These are phyloP conservation scores for Xestobium rufovillosum DNA, from an alignment of 2,888 invertebrate genomes.

Conservation along the genomic window DNA sequence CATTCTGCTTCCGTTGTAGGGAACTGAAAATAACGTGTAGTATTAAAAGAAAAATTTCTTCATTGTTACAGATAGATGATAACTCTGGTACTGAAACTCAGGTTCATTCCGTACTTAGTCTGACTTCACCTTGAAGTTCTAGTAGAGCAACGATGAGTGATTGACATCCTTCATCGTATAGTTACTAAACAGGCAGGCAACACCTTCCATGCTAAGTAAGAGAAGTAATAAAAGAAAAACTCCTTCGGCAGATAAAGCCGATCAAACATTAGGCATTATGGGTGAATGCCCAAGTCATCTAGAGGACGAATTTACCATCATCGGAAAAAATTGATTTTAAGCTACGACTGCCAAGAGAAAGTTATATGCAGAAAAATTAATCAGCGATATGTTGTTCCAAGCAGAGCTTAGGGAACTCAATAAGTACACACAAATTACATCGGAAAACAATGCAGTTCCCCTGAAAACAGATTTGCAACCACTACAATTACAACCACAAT, in stretches of 20 bases:
- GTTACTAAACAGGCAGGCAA: too few relatives aligned
- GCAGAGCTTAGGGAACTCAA: conserved; percentile 9
- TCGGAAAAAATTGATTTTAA: conserved; percentile 11
- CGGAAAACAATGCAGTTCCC: too few relatives aligned
- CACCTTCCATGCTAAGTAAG: too few relatives aligned
- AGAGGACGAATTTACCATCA: conserved; percentile 9
- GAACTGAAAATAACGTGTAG: conserved; percentile 2
- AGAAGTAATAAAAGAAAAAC: background rate
- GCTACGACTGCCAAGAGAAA: conserved; percentile 6
- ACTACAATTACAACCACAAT: too few relatives aligned
- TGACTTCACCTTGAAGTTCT: too few relatives aligned
- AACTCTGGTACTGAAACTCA: too few relatives aligned
- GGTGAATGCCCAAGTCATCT: background rate
- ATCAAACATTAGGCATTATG: background rate
- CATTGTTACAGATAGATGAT: too few relatives aligned
- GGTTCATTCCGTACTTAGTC: too few relatives aligned
- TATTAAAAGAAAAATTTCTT: too few relatives aligned
- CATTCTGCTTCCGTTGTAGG: conserved; percentile 5
- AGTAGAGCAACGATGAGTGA: too few relatives aligned
- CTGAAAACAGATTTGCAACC: too few relatives aligned
- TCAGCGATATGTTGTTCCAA: conserved; percentile 12
- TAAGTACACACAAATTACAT: conserved; percentile 7
- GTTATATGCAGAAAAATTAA: conserved; percentile 11
- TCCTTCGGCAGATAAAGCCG: background rate
- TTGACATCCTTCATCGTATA: too few relatives aligned